These are phyloP conservation scores for Montifringilla adamsi DNA, from an alignment of 2,113 vertebrate species.

Conservation along the genomic window DNA sequence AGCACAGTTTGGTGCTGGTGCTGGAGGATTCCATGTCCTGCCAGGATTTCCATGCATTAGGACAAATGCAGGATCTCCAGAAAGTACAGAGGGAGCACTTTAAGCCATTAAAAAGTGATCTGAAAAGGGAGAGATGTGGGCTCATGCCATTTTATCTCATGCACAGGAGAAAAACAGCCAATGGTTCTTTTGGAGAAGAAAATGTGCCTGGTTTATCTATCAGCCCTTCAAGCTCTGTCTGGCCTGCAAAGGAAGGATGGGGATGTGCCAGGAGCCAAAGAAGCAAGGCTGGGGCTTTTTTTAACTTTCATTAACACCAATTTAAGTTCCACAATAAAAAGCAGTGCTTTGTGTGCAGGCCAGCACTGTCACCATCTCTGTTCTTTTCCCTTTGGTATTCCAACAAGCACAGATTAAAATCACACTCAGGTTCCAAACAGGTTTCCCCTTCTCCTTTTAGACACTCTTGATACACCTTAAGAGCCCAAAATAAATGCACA, in stretches of 20 bases:
- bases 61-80: not conserved
- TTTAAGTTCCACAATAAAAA: not conserved
- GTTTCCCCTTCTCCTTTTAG: not conserved
- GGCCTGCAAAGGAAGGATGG: not conserved
- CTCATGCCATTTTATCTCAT: not conserved
- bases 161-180: not conserved
- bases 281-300: not conserved
- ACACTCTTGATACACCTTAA: not conserved
- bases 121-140: not conserved
- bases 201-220: not conserved
- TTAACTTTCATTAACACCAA: not conserved
- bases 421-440: not conserved
- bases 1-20: not conserved
- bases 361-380: accelerated
- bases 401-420: not conserved
- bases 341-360: not conserved
- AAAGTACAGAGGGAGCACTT: not conserved
- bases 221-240: not conserved
- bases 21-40: not conserved
- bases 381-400: not conserved
- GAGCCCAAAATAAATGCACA: not conserved
- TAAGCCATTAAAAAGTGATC: not conserved
- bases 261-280: not conserved
- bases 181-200: not conserved
- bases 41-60: not conserved